Conservation (phyloP, 2,113 vertebrate genomes). For the Lycaon pictus region DNA sequence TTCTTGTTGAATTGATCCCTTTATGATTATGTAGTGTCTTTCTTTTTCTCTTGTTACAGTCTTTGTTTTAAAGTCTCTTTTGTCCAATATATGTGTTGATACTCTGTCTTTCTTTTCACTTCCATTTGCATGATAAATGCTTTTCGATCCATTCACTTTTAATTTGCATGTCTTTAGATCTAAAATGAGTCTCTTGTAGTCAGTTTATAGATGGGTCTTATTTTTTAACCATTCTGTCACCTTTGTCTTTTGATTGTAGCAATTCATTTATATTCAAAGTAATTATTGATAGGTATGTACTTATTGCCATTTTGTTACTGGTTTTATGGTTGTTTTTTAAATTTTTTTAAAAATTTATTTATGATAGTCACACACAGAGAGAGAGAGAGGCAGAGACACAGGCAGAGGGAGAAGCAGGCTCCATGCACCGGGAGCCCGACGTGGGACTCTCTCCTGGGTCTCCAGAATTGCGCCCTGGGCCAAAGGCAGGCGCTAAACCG, state of each 20-base stretch:
- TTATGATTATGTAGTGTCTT: neutral
- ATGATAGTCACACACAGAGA: too few species aligned
- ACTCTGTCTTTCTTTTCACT: neutral
- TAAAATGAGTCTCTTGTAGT: neutral
- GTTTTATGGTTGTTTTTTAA: neutral
- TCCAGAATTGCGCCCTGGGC: too few species aligned
- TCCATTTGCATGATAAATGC: neutral
- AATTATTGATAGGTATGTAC: neutral
- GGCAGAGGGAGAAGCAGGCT: too few species aligned
- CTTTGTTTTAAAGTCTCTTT: neutral
- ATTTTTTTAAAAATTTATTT: neutral
- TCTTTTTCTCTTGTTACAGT: neutral
- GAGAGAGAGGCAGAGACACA: too few species aligned
- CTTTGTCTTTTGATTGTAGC: neutral
- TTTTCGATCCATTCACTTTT: neutral
- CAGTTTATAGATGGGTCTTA: neutral
- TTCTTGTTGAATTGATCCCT: neutral
- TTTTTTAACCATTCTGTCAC: neutral
- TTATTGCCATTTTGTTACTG: neutral
- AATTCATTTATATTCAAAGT: neutral
- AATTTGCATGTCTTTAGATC: neutral
- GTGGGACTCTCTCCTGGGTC: rapidly evolving
- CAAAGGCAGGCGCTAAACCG: too few species aligned
- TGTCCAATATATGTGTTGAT: neutral
- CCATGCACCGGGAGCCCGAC: too few species aligned